phyloP scores from a whole-genome alignment of 2,113 vertebrate species.

The Lepisosteus osseus region DNA sequence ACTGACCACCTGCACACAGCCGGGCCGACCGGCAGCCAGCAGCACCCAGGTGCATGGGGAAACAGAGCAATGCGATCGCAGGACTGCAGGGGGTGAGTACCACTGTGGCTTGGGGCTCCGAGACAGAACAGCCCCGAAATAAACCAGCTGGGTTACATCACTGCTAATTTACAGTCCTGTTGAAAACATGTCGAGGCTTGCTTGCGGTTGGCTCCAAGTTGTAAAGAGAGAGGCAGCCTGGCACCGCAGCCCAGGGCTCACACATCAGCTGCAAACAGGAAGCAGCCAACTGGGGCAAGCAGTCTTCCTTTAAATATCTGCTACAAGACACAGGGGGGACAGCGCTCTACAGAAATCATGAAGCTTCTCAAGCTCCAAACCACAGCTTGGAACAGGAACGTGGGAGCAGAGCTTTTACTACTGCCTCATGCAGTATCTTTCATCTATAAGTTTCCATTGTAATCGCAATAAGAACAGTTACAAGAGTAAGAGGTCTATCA shows the following conservation, averaged over 20 bases:
- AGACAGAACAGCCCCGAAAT: slow-evolving; percentile 8
- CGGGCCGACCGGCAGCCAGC: neutral
- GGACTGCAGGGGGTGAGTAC: slow-evolving; percentile 2
- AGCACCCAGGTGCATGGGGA: neutral
- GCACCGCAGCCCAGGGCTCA: slow-evolving; percentile 11
- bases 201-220: slow-evolving; percentile 3
- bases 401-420: no score
- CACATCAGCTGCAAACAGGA: slow-evolving; percentile 16
- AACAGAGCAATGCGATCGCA: neutral
- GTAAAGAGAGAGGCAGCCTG: slow-evolving; percentile 13
- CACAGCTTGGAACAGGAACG: no score
- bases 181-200: slow-evolving; percentile 30
- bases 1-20: no score
- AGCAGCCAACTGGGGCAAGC: slow-evolving; percentile 6
- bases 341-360: neutral
- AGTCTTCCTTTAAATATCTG: slow-evolving; percentile 17
- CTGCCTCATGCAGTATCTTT: no score
- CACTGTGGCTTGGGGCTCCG: neutral
- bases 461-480: no score
- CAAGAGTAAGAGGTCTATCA: no score
- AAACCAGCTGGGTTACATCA: slow-evolving; percentile 22
- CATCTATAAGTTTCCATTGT: no score
- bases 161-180: slow-evolving; percentile 28
- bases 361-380: neutral
- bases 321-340: neutral